Evolutionary conservation across 2,888 invertebrate genomes (phyloP).

Genomic region (Alloscopus bannaensis): DNA sequence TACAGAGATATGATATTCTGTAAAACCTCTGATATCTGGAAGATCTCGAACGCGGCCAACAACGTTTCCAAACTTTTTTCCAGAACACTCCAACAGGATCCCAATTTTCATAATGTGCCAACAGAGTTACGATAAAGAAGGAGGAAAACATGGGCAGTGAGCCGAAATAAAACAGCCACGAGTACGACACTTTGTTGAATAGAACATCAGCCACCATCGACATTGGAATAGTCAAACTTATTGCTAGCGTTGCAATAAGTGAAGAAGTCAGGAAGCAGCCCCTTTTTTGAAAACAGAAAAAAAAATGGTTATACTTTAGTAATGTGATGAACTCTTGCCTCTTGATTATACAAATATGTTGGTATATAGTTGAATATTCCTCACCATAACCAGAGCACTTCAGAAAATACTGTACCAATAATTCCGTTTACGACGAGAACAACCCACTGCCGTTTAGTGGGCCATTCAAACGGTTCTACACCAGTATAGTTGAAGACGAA

Average conservation of each 20-base stretch:
- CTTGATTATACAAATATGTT: not conserved
- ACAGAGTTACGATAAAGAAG: slow-evolving; percentile 82
- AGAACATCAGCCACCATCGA: slow-evolving; percentile 90
- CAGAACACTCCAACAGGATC: slow-evolving; percentile 83
- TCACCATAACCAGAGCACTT: slow-evolving; percentile 95
- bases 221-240: slow-evolving; percentile 92
- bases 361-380: no score
- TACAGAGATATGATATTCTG: not conserved
- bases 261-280: slow-evolving; percentile 96
- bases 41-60: slow-evolving; percentile 29
- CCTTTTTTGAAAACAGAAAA: no score
- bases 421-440: slow-evolving; percentile 89
- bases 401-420: slow-evolving; percentile 92
- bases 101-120: slow-evolving; percentile 88
- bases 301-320: no score
- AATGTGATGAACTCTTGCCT: not conserved
- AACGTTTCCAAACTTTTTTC: slow-evolving; percentile 76
- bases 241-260: slow-evolving; percentile 89
- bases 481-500: slow-evolving; percentile 87
- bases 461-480: slow-evolving; percentile 90
- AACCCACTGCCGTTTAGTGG: slow-evolving; percentile 87
- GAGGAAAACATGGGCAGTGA: slow-evolving; percentile 86
- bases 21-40: slow-evolving; percentile 65
- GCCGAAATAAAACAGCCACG: slow-evolving; percentile 85
- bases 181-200: slow-evolving; percentile 82